Conservation (phyloP, 2,113 vertebrate species). For the Callipepla squamata region DNA sequence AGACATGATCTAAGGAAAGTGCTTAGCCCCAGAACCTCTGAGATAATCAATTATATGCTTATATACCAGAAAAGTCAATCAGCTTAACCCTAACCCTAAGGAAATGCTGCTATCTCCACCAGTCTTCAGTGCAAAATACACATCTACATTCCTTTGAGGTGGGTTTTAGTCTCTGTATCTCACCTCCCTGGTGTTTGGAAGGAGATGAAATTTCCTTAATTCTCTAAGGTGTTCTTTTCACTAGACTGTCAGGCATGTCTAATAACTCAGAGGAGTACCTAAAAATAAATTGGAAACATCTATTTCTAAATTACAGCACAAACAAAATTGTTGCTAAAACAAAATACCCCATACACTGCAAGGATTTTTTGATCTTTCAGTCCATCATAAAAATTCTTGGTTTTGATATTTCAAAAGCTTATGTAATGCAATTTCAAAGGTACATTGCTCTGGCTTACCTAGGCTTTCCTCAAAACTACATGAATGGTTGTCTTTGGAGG, state of each 20-base stretch:
- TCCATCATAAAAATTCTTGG: not conserved
- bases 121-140: slow-evolving; percentile 40
- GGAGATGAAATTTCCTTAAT: slow-evolving; percentile 19
- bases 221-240: slow-evolving; percentile 10
- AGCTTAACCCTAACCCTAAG: slow-evolving; percentile 45
- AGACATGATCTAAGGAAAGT: slow-evolving; percentile 8
- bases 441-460: not conserved
- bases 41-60: slow-evolving; percentile 53
- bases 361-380: not conserved
- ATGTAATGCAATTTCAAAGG: not conserved
- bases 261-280: not conserved
- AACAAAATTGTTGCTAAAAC: not conserved
- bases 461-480: not conserved
- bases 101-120: slow-evolving; percentile 41
- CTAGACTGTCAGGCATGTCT: not conserved
- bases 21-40: not conserved
- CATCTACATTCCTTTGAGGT: slow-evolving; percentile 46
- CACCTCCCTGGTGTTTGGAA: not conserved
- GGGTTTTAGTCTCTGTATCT: slow-evolving; percentile 14
- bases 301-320: not conserved
- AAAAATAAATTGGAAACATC: not conserved
- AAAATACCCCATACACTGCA: not conserved
- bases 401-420: not conserved
- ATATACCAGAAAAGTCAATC: slow-evolving; percentile 58
- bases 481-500: not conserved